Conservation (phyloP, 2,797 vertebrate species). For the Mastacembelus armatus region DNA sequence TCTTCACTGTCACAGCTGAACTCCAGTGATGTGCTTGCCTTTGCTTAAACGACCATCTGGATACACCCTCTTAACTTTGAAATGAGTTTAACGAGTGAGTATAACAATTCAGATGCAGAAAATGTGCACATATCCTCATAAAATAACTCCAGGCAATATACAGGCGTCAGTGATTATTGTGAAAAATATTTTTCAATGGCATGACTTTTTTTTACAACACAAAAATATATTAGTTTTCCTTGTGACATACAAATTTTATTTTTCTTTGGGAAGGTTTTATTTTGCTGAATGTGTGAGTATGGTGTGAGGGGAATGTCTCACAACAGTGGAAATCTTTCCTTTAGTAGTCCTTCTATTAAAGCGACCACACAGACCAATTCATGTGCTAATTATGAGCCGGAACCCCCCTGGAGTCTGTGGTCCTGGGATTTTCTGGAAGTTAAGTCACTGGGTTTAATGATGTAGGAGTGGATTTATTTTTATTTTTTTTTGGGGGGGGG, state of each 20-base stretch:
- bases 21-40: not conserved
- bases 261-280: too few relatives aligned
- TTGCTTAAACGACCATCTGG: constrained; percentile 10
- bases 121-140: not conserved
- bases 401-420: constrained; percentile 61
- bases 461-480: constrained; percentile 20
- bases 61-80: not conserved
- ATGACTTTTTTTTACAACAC: not conserved
- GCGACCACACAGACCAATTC: constrained; percentile 63
- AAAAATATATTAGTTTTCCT: not conserved
- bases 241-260: too few relatives aligned
- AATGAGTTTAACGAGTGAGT: constrained; percentile 5
- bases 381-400: constrained; percentile 72
- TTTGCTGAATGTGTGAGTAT: not conserved
- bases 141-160: not conserved
- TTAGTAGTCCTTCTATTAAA: constrained; percentile 58
- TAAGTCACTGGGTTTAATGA: constrained; percentile 54
- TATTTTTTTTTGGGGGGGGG: not conserved
- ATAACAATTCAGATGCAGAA: not conserved
- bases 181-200: not conserved
- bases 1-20: constrained; percentile 14
- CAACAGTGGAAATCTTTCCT: constrained; percentile 41
- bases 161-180: not conserved
- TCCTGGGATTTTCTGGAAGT: constrained; percentile 60
- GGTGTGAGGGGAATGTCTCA: not conserved